Percentiles rank a stretch among this genome's conserved stretches.
These are phyloP conservation scores for Thera britannica DNA, from an alignment of 2,888 invertebrate genomes.

Conservation along the genomic window DNA sequence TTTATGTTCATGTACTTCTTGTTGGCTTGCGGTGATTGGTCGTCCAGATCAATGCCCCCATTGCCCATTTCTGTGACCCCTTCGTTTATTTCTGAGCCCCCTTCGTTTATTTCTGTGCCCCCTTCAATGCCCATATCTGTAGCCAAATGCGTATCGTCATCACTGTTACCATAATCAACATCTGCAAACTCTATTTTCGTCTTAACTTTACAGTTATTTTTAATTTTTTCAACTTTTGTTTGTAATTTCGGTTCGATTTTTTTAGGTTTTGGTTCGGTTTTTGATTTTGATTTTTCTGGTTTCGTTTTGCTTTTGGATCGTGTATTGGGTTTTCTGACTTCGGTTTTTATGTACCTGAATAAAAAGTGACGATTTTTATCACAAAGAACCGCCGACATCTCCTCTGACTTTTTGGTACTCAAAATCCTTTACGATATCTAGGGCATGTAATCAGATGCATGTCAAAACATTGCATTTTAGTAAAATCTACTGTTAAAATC, in stretches of 20 bases:
- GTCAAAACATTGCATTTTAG: too few species aligned
- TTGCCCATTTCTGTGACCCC: not conserved
- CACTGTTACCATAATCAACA: constrained; percentile 4
- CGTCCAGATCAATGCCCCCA: constrained; percentile 1
- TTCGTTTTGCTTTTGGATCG: constrained; percentile 13
- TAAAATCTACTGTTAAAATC: not conserved
- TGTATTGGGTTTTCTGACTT: constrained; percentile 13
- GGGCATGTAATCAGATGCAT: not conserved
- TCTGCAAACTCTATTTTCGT: constrained; percentile 12
- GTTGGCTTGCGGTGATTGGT: constrained; percentile 18
- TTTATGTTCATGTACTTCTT: constrained; percentile 25
- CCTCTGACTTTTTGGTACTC: not conserved
- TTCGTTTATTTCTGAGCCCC: not conserved
- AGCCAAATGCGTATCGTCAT: not conserved
- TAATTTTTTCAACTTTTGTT: not conserved
- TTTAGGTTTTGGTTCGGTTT: not conserved
- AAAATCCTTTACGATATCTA: not conserved
- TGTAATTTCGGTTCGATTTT: not conserved
- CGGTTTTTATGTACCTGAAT: constrained; percentile 20
- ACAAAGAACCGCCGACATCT: not conserved
- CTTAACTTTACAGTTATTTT: constrained; percentile 4
- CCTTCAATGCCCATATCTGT: not conserved
- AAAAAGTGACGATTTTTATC: not conserved
- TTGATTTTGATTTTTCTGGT: not conserved
- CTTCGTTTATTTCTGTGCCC: not conserved